phyloP scores from a whole-genome alignment of 2,113 vertebrate species.

The Pachycephala philippinensis region DNA sequence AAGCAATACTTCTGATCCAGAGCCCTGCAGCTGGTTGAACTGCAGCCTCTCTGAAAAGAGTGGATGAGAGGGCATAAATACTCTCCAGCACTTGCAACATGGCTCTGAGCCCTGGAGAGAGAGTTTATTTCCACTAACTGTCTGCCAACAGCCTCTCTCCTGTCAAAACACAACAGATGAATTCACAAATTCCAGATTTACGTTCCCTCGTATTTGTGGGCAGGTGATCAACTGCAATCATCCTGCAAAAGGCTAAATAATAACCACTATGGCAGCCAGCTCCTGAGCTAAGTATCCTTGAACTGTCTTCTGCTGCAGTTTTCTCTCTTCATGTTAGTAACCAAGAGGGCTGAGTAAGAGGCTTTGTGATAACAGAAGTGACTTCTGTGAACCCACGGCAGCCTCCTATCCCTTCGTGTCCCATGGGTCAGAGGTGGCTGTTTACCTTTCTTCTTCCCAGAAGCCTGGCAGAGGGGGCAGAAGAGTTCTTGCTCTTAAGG shows the following conservation, averaged over 20 bases:
- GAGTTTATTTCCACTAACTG: constrained; percentile 27
- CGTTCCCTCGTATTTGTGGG: background rate
- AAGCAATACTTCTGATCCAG: background rate
- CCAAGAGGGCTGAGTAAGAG: background rate
- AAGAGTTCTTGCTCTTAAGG: background rate
- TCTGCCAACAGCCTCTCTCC: constrained; percentile 25
- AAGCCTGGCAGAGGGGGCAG: background rate
- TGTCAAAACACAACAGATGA: constrained; percentile 34
- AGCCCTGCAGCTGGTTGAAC: background rate
- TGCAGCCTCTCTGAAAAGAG: background rate
- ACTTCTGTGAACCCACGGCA: background rate
- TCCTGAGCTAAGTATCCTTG: background rate
- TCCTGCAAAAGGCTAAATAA: constrained; percentile 2
- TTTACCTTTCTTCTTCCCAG: background rate
- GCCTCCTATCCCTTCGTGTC: background rate
- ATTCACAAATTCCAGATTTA: constrained; percentile 30
- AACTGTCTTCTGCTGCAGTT: background rate
- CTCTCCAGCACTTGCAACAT: background rate
- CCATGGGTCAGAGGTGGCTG: background rate
- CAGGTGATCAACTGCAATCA: constrained; percentile 31
- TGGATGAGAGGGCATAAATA: constrained; percentile 6
- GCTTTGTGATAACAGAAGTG: background rate
- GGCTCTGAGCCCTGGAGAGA: constrained; percentile 14
- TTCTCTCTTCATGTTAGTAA: background rate
- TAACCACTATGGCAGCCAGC: background rate